Evolutionary conservation across 2,113 vertebrate genomes (phyloP).

Genomic region (Callocephalon fimbriatum): DNA sequence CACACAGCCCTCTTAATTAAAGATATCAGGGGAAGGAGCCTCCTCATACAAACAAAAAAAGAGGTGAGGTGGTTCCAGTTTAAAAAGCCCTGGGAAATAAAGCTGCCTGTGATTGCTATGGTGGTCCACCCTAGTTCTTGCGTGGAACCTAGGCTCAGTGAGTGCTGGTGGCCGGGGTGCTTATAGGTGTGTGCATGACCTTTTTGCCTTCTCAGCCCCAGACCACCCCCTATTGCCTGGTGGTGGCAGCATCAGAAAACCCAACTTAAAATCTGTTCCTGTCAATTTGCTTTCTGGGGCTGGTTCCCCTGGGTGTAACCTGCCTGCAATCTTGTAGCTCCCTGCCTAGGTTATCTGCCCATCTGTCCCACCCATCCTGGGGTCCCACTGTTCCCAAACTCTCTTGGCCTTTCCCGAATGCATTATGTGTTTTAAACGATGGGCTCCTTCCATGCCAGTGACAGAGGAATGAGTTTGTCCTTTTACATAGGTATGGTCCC

Average conservation of each 20-base stretch:
- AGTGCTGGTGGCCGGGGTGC: neutral
- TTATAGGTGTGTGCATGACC: neutral
- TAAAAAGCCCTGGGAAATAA: neutral
- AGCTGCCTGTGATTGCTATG: neutral
- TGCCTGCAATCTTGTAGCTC: neutral
- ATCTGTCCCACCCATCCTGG: neutral
- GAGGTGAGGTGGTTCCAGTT: neutral
- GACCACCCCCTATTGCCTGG: neutral
- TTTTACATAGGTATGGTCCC: fast-evolving
- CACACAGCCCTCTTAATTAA: constrained; percentile 62
- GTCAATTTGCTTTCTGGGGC: neutral
- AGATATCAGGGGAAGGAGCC: constrained; percentile 40
- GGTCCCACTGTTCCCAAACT: neutral
- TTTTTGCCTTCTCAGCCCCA: neutral
- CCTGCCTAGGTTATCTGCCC: neutral
- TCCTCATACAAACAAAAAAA: neutral
- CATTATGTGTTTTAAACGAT: neutral
- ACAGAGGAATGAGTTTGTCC: fast-evolving
- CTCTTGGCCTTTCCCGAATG: fast-evolving
- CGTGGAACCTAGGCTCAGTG: neutral
- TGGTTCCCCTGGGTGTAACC: neutral
- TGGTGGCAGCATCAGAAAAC: neutral
- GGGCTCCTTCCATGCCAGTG: neutral
- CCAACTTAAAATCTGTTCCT: neutral
- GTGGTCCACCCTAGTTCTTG: neutral